Evolutionary conservation across 1,140 invertebrate species (phyloP), one percentile per base, ranked within the genome.

Genomic region (Lethrus apterus): DNA sequence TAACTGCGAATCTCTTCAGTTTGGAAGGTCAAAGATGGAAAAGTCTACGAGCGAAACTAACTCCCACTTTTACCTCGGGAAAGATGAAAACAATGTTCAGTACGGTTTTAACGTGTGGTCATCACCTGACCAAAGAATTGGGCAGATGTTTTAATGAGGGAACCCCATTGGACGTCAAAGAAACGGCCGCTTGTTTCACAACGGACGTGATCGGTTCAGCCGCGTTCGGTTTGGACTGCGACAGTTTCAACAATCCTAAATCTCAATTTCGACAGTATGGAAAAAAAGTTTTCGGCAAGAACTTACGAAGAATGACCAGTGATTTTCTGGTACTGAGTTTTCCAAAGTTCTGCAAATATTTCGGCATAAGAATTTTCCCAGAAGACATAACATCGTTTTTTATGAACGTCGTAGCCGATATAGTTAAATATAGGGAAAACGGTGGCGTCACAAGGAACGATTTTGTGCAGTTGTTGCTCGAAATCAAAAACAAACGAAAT

Each of bases 381-480:
- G 57, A 54, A 5, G 55, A 57, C 10, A 59, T 67, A 8, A 67
- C 62, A 0, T 52, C 62, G 10, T 80, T 79, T 51, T 77, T 79
- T 52, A 70, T 63, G 35, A 58, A 70, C 33, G 58, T 75, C 15
- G 73, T 79, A 1, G 67, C 68, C 32, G 67, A 77, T 48, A 75
- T 75, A 30, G 68, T 79, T 11, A 62, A 63, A 5, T 67, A 76
- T 50, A 62, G 78, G 0, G 56, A 73, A 41, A 65, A 63, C 24
- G 57, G 70, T 44, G 61, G 54, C 18, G 57, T 69, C 23, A 68
- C 61, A n/a, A 65, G 76, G 20, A 69, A 77, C 46, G 78, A 81
- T 57, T 79, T 78, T 48, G 65, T 80, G 54, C 74, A 80, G 55
- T 59, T 77, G 0, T 58, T 81, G 24, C 70, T 79, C 14, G 69